Percentiles rank a stretch among this genome's conserved stretches.
phyloP scores from a whole-genome alignment of 2,113 vertebrate species.

The Sula dactylatra region DNA sequence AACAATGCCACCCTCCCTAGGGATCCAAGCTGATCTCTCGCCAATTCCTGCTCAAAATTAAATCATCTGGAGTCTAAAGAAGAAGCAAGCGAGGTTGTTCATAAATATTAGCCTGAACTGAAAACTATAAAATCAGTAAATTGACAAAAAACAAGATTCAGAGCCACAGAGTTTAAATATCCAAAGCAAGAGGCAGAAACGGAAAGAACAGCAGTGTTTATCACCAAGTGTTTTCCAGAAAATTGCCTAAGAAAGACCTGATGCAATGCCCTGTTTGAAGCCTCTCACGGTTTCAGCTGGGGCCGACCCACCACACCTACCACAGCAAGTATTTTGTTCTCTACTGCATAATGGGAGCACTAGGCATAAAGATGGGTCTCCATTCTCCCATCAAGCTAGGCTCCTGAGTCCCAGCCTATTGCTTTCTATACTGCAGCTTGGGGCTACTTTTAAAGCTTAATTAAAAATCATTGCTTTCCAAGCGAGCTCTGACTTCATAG shows the following conservation, averaged over 20 bases:
- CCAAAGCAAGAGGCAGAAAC: neutral
- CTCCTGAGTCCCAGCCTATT: neutral
- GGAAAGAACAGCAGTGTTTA: neutral
- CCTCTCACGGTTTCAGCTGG: neutral
- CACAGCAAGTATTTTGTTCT: neutral
- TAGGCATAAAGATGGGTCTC: neutral
- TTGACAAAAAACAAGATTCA: neutral
- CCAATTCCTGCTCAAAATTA: neutral
- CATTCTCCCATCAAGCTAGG: neutral
- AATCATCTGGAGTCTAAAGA: neutral
- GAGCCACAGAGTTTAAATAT: neutral
- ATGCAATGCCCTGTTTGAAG: neutral
- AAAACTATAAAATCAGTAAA: neutral
- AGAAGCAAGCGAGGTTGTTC: neutral
- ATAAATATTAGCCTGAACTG: neutral
- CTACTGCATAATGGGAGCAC: rapidly evolving
- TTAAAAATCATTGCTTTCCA: neutral
- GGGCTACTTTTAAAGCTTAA: neutral
- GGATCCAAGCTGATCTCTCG: neutral
- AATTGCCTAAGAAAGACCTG: neutral
- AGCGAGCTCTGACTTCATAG: neutral
- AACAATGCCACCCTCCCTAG: neutral
- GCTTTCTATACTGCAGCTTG: neutral
- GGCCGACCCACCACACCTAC: neutral
- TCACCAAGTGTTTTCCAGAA: neutral